These are phyloP conservation scores for Mesochorus sp. DNA, from an alignment of 2,888 invertebrate genomes.

Conservation along the genomic window DNA sequence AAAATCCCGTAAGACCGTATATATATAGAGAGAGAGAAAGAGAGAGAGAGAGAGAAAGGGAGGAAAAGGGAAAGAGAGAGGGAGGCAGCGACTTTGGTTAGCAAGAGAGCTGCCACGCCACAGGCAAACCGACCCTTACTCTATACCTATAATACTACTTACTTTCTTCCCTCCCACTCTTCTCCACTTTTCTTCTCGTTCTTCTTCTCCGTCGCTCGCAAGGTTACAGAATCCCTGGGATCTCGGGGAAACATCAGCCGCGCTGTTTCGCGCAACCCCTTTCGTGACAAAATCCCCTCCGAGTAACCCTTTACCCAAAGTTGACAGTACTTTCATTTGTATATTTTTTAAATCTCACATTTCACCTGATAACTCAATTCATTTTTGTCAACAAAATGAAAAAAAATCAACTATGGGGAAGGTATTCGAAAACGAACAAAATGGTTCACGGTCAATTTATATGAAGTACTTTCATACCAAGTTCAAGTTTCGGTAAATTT, in stretches of 20 bases:
- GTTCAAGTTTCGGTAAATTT: too few relatives aligned
- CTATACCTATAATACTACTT: constrained; percentile 35
- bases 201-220: constrained; percentile 41
- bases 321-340: not conserved
- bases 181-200: constrained; percentile 12
- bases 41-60: constrained; percentile 53
- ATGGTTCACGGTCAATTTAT: too few relatives aligned
- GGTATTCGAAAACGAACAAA: too few relatives aligned
- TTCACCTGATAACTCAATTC: not conserved
- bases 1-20: constrained; percentile 70
- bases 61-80: constrained; percentile 55
- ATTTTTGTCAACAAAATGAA: not conserved
- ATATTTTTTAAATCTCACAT: not conserved
- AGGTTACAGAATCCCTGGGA: constrained; percentile 37
- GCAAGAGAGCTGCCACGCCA: constrained; percentile 52
- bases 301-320: constrained; percentile 38
- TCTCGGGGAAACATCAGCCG: constrained; percentile 31
- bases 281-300: constrained; percentile 41
- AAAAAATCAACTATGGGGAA: too few relatives aligned
- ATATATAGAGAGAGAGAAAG: constrained; percentile 19
- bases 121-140: constrained; percentile 49
- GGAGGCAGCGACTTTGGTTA: constrained; percentile 67
- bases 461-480: too few relatives aligned
- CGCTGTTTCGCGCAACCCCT: constrained; percentile 45
- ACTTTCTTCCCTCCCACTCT: constrained; percentile 23